Evolutionary conservation across 2,888 invertebrate genomes (phyloP), one percentile per base, ranked within the genome.

Genomic region (Heliconius ismenius): DNA sequence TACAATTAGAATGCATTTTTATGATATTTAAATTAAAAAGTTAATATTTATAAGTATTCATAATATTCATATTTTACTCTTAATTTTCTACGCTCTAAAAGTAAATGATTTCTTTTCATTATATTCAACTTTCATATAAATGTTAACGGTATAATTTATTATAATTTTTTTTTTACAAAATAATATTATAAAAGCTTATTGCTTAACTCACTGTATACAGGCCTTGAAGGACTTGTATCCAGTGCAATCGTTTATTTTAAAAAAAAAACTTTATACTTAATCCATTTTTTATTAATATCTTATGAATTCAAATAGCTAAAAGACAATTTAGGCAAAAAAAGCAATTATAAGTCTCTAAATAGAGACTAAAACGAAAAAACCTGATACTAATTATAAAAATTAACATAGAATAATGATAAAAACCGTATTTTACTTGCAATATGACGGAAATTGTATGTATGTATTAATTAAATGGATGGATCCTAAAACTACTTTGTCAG

Each of bases 391-490:
- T 63, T 60, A 70, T 76, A 43, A 73, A 43, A 62, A 79, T 79
- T 79, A 76, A 58, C 78, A 78, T 79, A 75, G 68, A 76, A 68
- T 76, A 76, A 74, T 73, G 67, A 78, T 79, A 79, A 79, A 79
- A 79, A 74, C 73, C 43, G 73, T 73, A 72, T 67, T 60, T 32
- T 63, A 32, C 69, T 54, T 54, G 69, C 64, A 74, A n/a, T 77
- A 76, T 78, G 74, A 67, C 60, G 74, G 67, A 76, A 24, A 62
- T 24, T 26, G 24, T 24, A 54, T 11, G 26, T 64, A 64, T 32
- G 21, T 60, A 76, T 73, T 28, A 76, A 76, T 78, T 60, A 74
- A 72, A 69, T 72, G 67, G 74, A 79, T 73, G 76, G 58, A 72
- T 72, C 58, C 72, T 78, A 54, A 75, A 75, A 73, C 74, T 77